Conservation (phyloP, 2,888 invertebrate species). For the Thysanoteuthis rhombus region DNA sequence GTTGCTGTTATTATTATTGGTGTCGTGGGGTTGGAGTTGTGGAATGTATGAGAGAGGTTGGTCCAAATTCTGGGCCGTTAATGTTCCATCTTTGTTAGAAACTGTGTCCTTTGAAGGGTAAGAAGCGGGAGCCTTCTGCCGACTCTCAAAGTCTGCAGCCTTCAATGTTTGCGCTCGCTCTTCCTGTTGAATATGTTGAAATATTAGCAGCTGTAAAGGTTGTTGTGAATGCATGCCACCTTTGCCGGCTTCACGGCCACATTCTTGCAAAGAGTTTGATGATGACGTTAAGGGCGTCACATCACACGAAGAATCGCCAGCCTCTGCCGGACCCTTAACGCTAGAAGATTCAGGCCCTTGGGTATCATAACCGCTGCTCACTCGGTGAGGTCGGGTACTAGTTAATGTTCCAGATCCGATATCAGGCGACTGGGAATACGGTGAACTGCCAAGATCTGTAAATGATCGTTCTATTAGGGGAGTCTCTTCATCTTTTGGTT, state of each 20-base stretch:
- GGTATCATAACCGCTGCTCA: neutral
- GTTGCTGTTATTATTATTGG: neutral
- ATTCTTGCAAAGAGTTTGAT: neutral
- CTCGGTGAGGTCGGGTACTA: neutral
- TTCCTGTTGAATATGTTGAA: neutral
- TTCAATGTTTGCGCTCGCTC: neutral
- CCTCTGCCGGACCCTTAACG: neutral
- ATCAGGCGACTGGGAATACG: neutral
- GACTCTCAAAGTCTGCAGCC: neutral
- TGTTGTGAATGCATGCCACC: neutral
- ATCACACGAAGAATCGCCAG: neutral
- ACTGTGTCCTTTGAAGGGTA: neutral
- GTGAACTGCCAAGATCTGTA: neutral
- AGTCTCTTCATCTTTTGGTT: neutral
- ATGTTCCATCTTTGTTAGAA: neutral
- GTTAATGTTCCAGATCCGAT: neutral
- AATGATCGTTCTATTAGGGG: neutral
- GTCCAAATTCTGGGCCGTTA: neutral
- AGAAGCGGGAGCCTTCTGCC: too few relatives aligned
- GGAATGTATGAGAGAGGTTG: slow-evolving; percentile 19
- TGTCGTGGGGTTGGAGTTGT: neutral
- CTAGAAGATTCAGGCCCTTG: slow-evolving; percentile 13
- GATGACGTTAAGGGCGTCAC: neutral
- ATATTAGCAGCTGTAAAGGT: neutral
- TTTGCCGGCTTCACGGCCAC: neutral